Base-by-base conservation (phyloP, 2,888 invertebrate genomes). In the Copidosoma aretas region DNA sequence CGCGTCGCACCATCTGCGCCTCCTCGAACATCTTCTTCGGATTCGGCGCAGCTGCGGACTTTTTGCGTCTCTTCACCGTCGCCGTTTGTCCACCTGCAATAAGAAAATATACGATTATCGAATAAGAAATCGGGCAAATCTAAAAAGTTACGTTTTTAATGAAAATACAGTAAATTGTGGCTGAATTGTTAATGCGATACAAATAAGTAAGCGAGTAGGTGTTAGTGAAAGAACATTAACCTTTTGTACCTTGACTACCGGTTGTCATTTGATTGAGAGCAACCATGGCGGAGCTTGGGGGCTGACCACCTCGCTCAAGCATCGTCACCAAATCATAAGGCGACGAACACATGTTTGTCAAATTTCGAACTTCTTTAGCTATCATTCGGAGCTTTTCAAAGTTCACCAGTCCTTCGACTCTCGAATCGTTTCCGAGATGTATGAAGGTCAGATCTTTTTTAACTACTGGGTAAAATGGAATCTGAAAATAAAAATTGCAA, bases 11-110 rank as follows among this genome's bases (percentile, higher is more conserved):
- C 98, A 98, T 98, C 86, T 98, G 96, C 41, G 98, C 97, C 86
- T 98, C 97, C 84, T 98, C 98, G 84, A 96, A 98, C 97, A 98
- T 97, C 84, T 97, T 97, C 85, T 97, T 97, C 62, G 95, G 94
- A 85, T 98, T 97, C 1, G 95, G 95, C 5, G 94, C 93, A 39
- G 95, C 92, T 41, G 93, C 89, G 0, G 95, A 92, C 82, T 95
- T 93, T 84, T 95, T 95, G 75, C 95, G 88, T 76, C 95, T 86
- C 81, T 95, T 96, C 0, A 95, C 94, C 1, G 95, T 95, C 0
- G 94, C 92, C 10, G 82, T 82, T 74, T 82, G 84, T 78, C 92
- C 70, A 58, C 66, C 76, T 71, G 53, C 58, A 61, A 53, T 17
- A 62, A 1, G 22, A 53, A 25, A 49, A 58, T 19, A 49, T 15